Base-by-base conservation (phyloP, 1,140 invertebrate species). In the Thalassaphorura encarpata region DNA sequence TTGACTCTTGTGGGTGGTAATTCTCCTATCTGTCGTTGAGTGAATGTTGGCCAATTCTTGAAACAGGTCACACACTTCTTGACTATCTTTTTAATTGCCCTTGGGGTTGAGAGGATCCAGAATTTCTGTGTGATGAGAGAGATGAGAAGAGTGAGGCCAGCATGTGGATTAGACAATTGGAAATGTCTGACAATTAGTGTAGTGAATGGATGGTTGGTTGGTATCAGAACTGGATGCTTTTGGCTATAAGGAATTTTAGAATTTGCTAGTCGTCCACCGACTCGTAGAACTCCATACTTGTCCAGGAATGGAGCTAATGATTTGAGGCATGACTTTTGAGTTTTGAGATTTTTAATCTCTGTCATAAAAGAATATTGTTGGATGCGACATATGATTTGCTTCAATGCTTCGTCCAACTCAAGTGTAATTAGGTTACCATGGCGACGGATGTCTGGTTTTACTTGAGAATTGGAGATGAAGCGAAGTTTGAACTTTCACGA, bases 271-370 rank as follows among this genome's bases (percentile, higher is more conserved):
- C 72, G 50, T 26, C 72, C 69, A 2, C 72, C 72, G 1, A 74
- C 71, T 26, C 72, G 60, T 41, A 75, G 29, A 19, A 72, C 43
- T n/a, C 66, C 66, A 18, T 67, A 24, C 18, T 68, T 21, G 55
- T 73, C 71, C n/a, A 75, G 21, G 52, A 69, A 69, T 19, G 71
- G 72, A 24, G 66, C 66, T 19, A 73, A 58, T 2, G 21, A 42
- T 24, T 41, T 31, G 54, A 40, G 36, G 43, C 19, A 58, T 39
- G 21, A 29, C 33, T 5, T 50, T 58, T 11, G 41, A 47, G 18
- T 54, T 45, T 1, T 49, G 46, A 40, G 60, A 58, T 28, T 50
- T 39, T 15, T 27, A 29, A 24, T 33, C 52, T 18, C 40, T 57
- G 18, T 49, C 48, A 2, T 18, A 23, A 6, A 21, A 24, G 13